Base-by-base conservation (phyloP, 2,797 vertebrate species). In the Aeoliscus strigatus region DNA sequence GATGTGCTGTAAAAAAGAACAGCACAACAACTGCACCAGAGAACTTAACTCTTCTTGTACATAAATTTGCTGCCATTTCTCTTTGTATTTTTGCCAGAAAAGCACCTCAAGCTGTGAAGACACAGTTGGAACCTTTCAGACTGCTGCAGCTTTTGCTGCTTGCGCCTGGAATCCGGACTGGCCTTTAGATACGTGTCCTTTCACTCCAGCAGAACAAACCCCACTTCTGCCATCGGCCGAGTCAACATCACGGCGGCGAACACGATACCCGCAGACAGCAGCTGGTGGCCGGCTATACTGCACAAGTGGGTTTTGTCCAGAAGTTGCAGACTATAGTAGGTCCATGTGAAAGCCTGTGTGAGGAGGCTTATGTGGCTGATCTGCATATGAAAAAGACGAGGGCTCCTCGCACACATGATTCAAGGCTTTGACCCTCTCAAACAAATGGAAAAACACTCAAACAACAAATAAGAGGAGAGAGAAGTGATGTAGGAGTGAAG, bases 381-480 rank as follows among this genome's bases (percentile, higher is more conserved):
- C 78, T 82, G 71, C 82, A 82, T 83, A 62, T 75, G 77, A 83
- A 85, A 81, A 77, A 62, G 62, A 60, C 1, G n/a, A n/a, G n/a
- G n/a, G n/a, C n/a, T n/a, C n/a, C n/a, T n/a, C n/a, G n/a, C n/a
- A n/a, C 38, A 58, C 52, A 56, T 34, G 40, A 65, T n/a, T n/a
- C n/a, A 15, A 45, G 35, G 55, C 55, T 63, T 52, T 62, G 72
- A 67, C 72, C 68, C 60, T 56, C 67, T 75, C 46, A 60, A 51
- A 70, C 59, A 64, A 43, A 45, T 39, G 29, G 41, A 64, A 21
- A 39, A 56, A 53, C 23, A 9, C 52, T 45, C 43, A 36, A 10
- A 46, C 27, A 39, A 24, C 49, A 73, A 48, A 62, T 31, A 60
- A 42, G 25, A 32, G 18, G 23, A 40, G 39, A 30, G 4, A 10